Base-by-base conservation (phyloP, 2,113 vertebrate species). In the Sturnira hondurensis region DNA sequence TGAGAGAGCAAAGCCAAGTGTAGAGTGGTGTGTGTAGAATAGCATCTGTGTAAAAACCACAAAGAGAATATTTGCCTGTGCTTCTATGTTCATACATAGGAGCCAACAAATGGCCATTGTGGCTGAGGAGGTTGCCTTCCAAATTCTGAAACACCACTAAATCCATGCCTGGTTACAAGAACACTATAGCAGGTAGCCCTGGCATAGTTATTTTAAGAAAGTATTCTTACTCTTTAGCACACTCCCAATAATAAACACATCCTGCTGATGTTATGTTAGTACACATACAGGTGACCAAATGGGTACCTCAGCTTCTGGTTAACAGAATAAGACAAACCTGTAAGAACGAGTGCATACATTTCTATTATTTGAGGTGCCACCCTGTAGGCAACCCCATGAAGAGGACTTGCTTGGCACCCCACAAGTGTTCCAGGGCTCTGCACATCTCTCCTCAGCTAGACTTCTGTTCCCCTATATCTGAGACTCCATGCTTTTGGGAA, bases 81-180 rank as follows among this genome's bases (percentile, higher is more conserved):
- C 3, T 22, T 58, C 38, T 67, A 14, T 0, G 0, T 33, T 22
- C 0, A 2, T 16, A 26, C 2, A 5, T 0, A 43, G 43, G 82
- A 83, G 26, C 45, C 5, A 11, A 31, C n/a, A 17, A 20, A 33
- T 3, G 22, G 33, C 3, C 58, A 15, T 13, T n/a, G 41, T 16
- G 13, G 65, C 73, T 31, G 16, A 38, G 41, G 19, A 47, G 24
- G 16, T 13, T 50, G 41, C 33, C 36, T 56, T 43, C n/a, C 2
- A 33, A 89, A n/a, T n/a, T 74, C 65, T 41, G 31, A 63, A 68
- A 73, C 2, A 50, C 38, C 24, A 13, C 13, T 26, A 33, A 71
- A 33, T 70, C 3, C 7, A 28, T 0, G 9, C 38, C 61, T 67
- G 17, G 13, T 43, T 22, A 47, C 3, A 56, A 45, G 38, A 36